Percentiles rank a stretch among this genome's conserved stretches.
Conservation (phyloP, 1,140 invertebrate genomes). For the Drosophila baimaii region DNA sequence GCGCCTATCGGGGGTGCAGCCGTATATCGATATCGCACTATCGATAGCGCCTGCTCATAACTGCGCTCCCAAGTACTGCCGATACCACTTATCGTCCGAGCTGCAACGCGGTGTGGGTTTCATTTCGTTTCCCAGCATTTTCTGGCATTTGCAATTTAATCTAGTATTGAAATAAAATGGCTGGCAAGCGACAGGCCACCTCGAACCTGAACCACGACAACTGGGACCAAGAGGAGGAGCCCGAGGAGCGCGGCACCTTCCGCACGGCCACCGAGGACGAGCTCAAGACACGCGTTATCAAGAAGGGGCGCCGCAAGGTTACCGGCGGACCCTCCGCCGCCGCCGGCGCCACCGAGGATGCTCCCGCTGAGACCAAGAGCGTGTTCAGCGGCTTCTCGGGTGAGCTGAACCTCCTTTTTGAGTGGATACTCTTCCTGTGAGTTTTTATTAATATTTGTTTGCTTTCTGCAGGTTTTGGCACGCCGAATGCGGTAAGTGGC, state of each 20-base stretch:
- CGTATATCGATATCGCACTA: background rate
- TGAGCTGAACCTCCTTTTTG: slow-evolving; percentile 36
- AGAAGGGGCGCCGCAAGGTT: slow-evolving; percentile 89
- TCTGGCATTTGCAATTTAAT: slow-evolving; percentile 28
- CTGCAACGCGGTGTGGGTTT: slow-evolving; percentile 32
- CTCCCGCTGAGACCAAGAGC: slow-evolving; percentile 85
- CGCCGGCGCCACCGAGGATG: slow-evolving; percentile 34
- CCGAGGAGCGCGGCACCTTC: slow-evolving; percentile 91
- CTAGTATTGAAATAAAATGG: slow-evolving; percentile 85
- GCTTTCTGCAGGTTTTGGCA: slow-evolving; percentile 53
- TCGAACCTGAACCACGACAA: slow-evolving; percentile 94
- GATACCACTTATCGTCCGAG: slow-evolving; percentile 11
- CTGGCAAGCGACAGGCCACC: slow-evolving; percentile 90
- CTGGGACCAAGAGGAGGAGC: slow-evolving; percentile 93
- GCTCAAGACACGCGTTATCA: slow-evolving; percentile 90
- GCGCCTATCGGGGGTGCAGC: slow-evolving; percentile 2
- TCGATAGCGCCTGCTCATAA: slow-evolving; percentile 1
- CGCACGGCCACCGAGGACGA: slow-evolving; percentile 88
- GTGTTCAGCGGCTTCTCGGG: slow-evolving; percentile 88
- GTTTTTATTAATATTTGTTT: background rate
- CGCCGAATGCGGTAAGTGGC: slow-evolving; percentile 18
- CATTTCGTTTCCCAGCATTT: slow-evolving; percentile 20
- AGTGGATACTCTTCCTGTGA: too few species aligned
- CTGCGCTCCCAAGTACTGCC: background rate
- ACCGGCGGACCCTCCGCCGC: slow-evolving; percentile 56